Base-by-base conservation (phyloP, 1,140 invertebrate genomes). In the Magallana ariakensis region DNA sequence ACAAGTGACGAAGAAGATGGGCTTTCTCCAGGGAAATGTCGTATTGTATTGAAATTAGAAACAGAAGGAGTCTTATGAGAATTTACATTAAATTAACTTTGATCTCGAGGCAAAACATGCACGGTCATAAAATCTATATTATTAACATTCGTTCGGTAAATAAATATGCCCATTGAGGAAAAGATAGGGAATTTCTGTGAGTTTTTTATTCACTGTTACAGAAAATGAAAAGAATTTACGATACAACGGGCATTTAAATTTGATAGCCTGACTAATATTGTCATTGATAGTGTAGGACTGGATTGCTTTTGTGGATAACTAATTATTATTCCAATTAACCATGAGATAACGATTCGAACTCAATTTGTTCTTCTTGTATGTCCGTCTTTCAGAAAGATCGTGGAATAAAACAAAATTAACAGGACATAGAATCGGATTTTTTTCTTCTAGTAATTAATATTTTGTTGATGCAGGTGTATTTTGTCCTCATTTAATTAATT, bases 21-120 rank as follows among this genome's bases (percentile, higher is more conserved):
- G 13, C 8, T 75, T 75, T 75, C 66, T 75, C 66, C 66, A 33
- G 66, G 66, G 66, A 75, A 75, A 75, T 26, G 66, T 33, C 66
- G 22, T 75, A 75, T 26, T 75, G 66, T 33, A 75, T 75, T 75
- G 66, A 75, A 75, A 75, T 75, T 75, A 75, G 66, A 75, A 75
- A 75, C 66, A 75, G 66, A 10, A 75, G 26, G 66, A 75, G 22
- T 46, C 66, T 75, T 75, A 75, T 75, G 66, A 75, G 66, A 75
- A 75, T 75, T 75, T 75, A 75, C 66, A 75, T 75, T 75, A 75
- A 75, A 75, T 75, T 75, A 75, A 75, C 66, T 75, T 75, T 75
- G 66, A 75, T 75, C 66, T 75, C 22, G 9, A 75, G 66, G 66
- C 66, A 75, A 75, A 75, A 75, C 66, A 26, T 13, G 22, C 66